Base-by-base conservation (phyloP, 2,888 invertebrate species). In the Eupithecia inturbata region DNA sequence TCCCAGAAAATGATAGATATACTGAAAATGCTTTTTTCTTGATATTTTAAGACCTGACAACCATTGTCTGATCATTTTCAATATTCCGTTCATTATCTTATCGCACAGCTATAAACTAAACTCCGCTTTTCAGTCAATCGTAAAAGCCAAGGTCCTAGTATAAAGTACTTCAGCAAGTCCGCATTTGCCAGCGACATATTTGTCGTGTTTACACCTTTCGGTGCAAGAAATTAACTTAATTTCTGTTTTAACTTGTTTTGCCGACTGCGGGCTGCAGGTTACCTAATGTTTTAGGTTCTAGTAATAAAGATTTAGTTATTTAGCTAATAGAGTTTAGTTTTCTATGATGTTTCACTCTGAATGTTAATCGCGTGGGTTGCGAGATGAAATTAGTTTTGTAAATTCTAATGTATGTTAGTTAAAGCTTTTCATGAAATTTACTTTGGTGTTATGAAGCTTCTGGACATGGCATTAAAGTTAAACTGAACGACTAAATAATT, bases 131-230 rank as follows among this genome's bases (percentile, higher is more conserved):
- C 22, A 53, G 49, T n/a, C 2, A 39, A 49, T 2, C 36, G 36
- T 36, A 9, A 36, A 36, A 36, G 10, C 36, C 9, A 9, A 36
- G 9, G 22, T 53, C 53, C 12, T 22, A 12, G 22, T 22, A 4
- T 3, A 22, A 57, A 53, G n/a, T 49, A 49, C 7, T 49, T 7
- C 39, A 53, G 14, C 22, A 12, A 57, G n/a, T 26, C 10, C 5
- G 12, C 22, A 36, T 39, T 73, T 73, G 73, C 71, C 71, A 70
- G 45, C 66, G 76, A 73, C 76, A 76, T 64, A 57, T 69, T 67
- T 67, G 63, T 70, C 67, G 28, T 36, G 68, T 70, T 68, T 63
- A 57, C 64, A 57, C 64, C 69, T 68, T 45, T 64, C 53, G 36
- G 41, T 26, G 36, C 68, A 45, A 53, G 41, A 66, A 68, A 64